A percentile compares a stretch with the other conserved stretches of the same genome.
Evolutionary conservation across 1,140 invertebrate species (phyloP).

Genomic region (Papilio polyxenes): DNA sequence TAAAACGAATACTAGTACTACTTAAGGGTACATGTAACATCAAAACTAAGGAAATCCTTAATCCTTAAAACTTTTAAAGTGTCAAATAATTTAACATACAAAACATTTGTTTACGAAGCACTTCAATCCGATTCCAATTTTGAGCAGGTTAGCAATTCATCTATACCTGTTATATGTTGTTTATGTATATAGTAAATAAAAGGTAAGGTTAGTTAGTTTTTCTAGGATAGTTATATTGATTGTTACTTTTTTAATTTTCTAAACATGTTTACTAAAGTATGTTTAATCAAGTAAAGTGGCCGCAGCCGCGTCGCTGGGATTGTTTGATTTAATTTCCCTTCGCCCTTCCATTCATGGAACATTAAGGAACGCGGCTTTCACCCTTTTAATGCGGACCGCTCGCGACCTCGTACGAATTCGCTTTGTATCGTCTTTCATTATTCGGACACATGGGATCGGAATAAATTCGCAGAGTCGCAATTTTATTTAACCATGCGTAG

Average conservation of each 20-base stretch:
- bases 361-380: not conserved
- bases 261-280: not conserved
- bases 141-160: no score
- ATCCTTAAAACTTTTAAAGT: no score
- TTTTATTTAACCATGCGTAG: not conserved
- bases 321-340: conserved; percentile 9
- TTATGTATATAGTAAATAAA: no score
- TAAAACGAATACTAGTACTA: not conserved
- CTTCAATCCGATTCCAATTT: no score
- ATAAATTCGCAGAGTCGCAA: not conserved
- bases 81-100: no score
- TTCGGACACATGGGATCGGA: not conserved
- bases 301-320: not conserved
- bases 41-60: no score
- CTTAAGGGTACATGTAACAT: no score
- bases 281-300: not conserved
- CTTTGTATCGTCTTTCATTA: conserved; percentile 18
- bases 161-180: no score
- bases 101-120: no score
- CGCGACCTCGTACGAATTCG: not conserved
- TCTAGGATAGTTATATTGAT: no score
- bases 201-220: no score
- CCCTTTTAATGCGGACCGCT: not conserved
- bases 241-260: no score
- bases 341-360: conserved; percentile 1